These are phyloP conservation scores for Mechanitis messenoides DNA, from an alignment of 2,888 invertebrate genomes.

Conservation along the genomic window DNA sequence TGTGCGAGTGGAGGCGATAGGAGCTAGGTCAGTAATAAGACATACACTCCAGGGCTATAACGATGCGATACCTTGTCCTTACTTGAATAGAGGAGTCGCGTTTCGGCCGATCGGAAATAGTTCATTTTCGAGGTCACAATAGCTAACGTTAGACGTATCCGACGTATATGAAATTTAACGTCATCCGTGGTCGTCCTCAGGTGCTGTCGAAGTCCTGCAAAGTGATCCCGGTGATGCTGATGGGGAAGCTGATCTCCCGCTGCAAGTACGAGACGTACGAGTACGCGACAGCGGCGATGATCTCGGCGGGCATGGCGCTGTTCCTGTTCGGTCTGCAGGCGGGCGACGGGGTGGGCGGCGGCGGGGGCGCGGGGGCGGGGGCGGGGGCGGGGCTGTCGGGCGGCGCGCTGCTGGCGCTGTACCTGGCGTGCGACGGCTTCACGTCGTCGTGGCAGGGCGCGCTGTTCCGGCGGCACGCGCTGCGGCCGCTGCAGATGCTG, in stretches of 20 bases:
- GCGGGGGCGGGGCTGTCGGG: constrained; percentile 88
- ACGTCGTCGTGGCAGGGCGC: constrained; percentile 98
- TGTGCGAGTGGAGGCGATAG: no score
- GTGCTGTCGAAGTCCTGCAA: constrained; percentile 98
- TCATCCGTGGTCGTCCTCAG: constrained; percentile 46
- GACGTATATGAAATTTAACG: no score
- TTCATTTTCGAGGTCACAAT: no score
- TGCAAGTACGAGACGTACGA: constrained; percentile 93
- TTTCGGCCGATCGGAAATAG: no score
- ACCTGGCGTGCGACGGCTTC: constrained; percentile 97
- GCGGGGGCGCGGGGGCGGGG: constrained; percentile 81
- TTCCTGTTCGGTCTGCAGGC: constrained; percentile 87
- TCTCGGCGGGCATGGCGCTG: constrained; percentile 94
- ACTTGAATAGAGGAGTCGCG: no score
- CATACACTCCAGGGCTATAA: no score
- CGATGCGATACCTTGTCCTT: no score
- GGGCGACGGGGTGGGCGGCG: constrained; percentile 72
- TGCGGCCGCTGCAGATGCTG: constrained; percentile 57
- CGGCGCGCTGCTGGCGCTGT: constrained; percentile 87
- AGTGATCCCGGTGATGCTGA: constrained; percentile 98
- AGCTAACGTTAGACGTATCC: no score
- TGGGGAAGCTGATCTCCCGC: constrained; percentile 94
- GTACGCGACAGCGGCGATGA: constrained; percentile 91
- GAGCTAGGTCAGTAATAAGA: no score
- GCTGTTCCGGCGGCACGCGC: constrained; percentile 84